Conservation (phyloP, 2,113 vertebrate genomes). For the Nesoenas mayeri region DNA sequence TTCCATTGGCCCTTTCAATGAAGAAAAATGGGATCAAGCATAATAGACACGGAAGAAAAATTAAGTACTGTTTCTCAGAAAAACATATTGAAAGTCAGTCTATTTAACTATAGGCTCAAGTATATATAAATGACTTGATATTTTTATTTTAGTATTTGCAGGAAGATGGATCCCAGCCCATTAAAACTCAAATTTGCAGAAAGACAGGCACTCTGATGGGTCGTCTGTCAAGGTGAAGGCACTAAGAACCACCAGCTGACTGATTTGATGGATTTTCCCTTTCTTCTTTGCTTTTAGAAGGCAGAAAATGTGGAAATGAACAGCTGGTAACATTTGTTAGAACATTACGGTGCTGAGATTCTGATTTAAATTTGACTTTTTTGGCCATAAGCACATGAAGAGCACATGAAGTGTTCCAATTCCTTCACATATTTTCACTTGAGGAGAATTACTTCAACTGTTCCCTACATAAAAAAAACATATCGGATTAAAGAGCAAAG, state of each 20-base stretch:
- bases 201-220: slow-evolving; percentile 2
- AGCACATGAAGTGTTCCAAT: slow-evolving; percentile 14
- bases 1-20: background rate
- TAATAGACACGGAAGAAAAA: background rate
- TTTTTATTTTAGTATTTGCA: slow-evolving; percentile 39
- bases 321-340: slow-evolving; percentile 67
- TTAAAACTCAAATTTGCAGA: slow-evolving; percentile 44
- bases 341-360: slow-evolving; percentile 52
- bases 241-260: slow-evolving; percentile 8
- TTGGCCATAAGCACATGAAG: slow-evolving; percentile 45
- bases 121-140: slow-evolving; percentile 2
- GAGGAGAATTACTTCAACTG: background rate
- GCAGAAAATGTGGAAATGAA: slow-evolving; percentile 52
- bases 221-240: slow-evolving; percentile 59
- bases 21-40: background rate
- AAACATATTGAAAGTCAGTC: background rate
- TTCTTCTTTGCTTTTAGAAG: slow-evolving; percentile 31
- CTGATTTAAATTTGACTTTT: slow-evolving; percentile 62
- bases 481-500: background rate
- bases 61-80: background rate
- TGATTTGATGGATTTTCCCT: slow-evolving; percentile 49
- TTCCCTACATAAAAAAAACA: background rate
- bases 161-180: slow-evolving; percentile 45
- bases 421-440: slow-evolving; percentile 21
- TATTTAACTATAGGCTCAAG: background rate